Evolutionary conservation across 2,888 invertebrate species (phyloP).

Genomic region (Amphipyra berbera): DNA sequence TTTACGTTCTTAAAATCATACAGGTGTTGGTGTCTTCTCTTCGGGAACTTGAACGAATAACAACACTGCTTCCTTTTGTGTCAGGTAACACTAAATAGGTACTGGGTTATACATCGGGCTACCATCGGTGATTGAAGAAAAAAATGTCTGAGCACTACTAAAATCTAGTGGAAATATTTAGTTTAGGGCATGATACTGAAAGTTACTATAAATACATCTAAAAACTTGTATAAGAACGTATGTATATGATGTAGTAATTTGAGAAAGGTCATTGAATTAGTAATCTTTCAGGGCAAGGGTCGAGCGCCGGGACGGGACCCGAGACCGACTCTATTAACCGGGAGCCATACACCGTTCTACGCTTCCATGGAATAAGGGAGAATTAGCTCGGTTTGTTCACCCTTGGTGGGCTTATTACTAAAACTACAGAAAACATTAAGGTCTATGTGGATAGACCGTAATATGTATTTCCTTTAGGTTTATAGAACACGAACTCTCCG

Average conservation of each 20-base stretch:
- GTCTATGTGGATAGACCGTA: constrained; percentile 1
- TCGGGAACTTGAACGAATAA: no score
- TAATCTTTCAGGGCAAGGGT: constrained; percentile 53
- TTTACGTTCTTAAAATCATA: no score
- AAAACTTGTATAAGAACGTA: constrained; percentile 11
- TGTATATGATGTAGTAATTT: constrained; percentile 35
- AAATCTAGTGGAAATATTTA: no score
- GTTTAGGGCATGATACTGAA: no score
- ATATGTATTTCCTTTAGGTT: constrained; percentile 11
- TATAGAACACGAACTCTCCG: constrained; percentile 8
- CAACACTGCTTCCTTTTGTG: no score
- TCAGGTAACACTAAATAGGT: no score
- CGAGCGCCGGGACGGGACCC: constrained; percentile 13
- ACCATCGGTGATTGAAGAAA: no score
- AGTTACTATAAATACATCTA: constrained; percentile 6
- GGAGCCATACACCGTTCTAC: constrained; percentile 10
- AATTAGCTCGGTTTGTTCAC: constrained; percentile 33
- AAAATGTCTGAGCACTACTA: no score
- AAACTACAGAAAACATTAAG: no score
- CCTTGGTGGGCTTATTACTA: not conserved
- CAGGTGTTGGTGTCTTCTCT: no score
- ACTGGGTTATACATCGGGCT: no score
- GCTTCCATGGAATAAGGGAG: constrained; percentile 10
- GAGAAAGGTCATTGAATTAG: constrained; percentile 52
- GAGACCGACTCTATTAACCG: constrained; percentile 33